These are phyloP conservation scores for Arvicola amphibius DNA, from an alignment of 2,797 vertebrate genomes.

Conservation along the genomic window DNA sequence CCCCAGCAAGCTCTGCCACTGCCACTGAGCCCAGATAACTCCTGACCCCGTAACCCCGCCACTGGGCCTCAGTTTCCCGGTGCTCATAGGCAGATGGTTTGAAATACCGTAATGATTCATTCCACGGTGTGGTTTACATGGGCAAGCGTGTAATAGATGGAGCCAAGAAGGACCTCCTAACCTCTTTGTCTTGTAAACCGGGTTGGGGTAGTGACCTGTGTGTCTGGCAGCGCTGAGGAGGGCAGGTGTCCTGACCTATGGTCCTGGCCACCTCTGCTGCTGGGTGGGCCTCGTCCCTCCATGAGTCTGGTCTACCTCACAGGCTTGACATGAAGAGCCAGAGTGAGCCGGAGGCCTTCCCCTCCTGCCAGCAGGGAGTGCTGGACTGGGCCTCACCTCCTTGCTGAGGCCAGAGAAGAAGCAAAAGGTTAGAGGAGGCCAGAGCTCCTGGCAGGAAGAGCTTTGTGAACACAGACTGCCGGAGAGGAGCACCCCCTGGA, in stretches of 20 bases:
- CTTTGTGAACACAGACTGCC: no score
- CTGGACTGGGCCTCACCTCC: not conserved
- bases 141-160: not conserved
- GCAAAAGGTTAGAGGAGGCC: not conserved
- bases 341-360: not conserved
- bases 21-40: rapidly evolving
- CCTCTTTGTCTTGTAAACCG: not conserved
- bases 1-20: not conserved
- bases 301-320: not conserved
- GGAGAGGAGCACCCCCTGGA: not conserved
- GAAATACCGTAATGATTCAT: not conserved
- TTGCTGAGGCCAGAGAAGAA: not conserved
- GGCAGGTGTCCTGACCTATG: not conserved
- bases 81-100: not conserved
- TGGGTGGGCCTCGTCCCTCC: not conserved
- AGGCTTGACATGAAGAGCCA: not conserved
- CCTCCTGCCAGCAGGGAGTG: not conserved
- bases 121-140: not conserved
- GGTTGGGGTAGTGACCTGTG: not conserved
- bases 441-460: not conserved
- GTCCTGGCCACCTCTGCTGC: not conserved
- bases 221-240: not conserved
- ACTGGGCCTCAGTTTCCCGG: not conserved
- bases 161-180: not conserved
- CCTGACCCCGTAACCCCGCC: rapidly evolving